Evolutionary conservation across 2,888 invertebrate genomes (phyloP).

Genomic region (Dermolepida albohirtum): DNA sequence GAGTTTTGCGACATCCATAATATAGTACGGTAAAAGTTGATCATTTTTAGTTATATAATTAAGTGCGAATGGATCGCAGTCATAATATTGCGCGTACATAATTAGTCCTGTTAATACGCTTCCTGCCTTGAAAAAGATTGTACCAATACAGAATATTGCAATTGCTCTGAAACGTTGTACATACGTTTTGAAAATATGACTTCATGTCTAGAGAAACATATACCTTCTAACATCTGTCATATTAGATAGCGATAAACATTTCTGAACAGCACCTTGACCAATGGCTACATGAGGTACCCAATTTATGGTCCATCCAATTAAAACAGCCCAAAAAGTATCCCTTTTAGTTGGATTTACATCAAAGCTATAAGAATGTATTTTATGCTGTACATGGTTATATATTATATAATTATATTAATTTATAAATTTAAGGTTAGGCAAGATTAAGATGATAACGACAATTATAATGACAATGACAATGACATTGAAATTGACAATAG

Average conservation of each 20-base stretch:
- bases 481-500: too few relatives aligned
- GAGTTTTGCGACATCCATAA: slow-evolving; percentile 74
- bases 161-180: slow-evolving; percentile 18
- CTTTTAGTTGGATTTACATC: slow-evolving; percentile 71
- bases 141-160: slow-evolving; percentile 35
- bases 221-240: slow-evolving; percentile 68
- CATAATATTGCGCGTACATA: slow-evolving; percentile 72
- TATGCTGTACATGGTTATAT: too few relatives aligned
- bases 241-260: slow-evolving; percentile 71
- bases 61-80: slow-evolving; percentile 72
- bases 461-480: too few relatives aligned
- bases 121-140: slow-evolving; percentile 49
- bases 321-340: slow-evolving; percentile 73
- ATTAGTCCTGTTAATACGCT: slow-evolving; percentile 72
- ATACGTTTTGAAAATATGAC: background rate
- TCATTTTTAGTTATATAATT: slow-evolving; percentile 69
- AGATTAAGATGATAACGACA: too few relatives aligned
- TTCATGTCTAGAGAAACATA: background rate
- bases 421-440: too few relatives aligned
- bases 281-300: slow-evolving; percentile 69
- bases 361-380: slow-evolving; percentile 64
- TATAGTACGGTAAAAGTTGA: slow-evolving; percentile 73
- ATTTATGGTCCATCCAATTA: slow-evolving; percentile 67
- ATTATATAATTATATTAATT: too few relatives aligned
- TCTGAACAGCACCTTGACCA: slow-evolving; percentile 72